A percentile compares a stretch with the other conserved stretches of the same genome.
Evolutionary conservation across 2,113 vertebrate genomes (phyloP).

Genomic region (Elaphurus davidianus): DNA sequence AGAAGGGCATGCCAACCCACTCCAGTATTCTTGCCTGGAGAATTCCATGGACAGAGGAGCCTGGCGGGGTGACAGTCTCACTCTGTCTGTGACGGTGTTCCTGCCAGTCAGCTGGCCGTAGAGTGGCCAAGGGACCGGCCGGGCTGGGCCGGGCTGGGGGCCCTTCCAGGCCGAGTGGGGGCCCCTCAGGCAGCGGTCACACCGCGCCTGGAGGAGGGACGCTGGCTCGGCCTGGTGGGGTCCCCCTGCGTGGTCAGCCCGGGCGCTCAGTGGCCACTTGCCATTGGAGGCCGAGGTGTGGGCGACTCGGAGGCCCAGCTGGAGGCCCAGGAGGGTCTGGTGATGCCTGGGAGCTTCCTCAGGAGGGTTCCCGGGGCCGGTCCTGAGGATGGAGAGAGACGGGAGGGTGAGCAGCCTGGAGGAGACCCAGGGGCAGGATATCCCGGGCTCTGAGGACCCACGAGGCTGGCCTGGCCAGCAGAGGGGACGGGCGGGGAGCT

Average conservation of each 20-base stretch:
- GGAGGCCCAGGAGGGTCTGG: not conserved
- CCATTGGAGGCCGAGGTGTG: not conserved
- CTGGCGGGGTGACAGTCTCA: fast-evolving
- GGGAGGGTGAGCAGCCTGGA: not conserved
- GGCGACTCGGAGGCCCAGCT: not conserved
- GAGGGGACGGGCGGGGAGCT: fast-evolving
- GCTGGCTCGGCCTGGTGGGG: fast-evolving
- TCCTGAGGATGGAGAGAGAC: not conserved
- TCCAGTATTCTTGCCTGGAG: not conserved
- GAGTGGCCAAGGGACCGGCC: not conserved
- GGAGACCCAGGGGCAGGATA: not conserved
- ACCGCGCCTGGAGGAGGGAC: not conserved
- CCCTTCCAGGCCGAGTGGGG: not conserved
- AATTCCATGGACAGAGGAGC: not conserved
- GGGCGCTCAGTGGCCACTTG: fast-evolving
- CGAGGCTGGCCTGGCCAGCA: not conserved
- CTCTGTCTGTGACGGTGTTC: not conserved
- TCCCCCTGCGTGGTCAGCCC: not conserved
- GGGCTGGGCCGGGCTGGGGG: not conserved
- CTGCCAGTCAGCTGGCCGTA: not conserved
- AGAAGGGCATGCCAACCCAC: not conserved
- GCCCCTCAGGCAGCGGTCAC: not conserved
- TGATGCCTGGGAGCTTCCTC: not conserved
- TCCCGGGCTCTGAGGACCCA: not conserved
- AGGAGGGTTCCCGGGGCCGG: fast-evolving